Percentiles rank a stretch among this genome's conserved stretches.
These are phyloP conservation scores for Tinamus guttatus DNA, from an alignment of 2,113 vertebrate genomes.

Conservation along the genomic window DNA sequence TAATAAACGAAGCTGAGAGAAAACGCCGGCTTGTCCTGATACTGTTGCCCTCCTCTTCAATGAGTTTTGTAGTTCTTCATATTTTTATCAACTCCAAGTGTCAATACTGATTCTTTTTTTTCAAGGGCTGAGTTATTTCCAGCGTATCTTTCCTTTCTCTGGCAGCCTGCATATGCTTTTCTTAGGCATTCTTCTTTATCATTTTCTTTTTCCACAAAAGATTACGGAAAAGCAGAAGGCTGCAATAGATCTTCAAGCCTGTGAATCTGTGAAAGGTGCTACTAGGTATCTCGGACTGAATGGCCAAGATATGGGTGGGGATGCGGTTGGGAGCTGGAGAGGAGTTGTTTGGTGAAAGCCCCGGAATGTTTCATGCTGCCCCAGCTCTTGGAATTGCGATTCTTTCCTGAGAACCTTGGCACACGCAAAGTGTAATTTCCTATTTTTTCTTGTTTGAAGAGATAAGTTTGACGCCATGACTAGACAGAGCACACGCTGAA, in stretches of 20 bases:
- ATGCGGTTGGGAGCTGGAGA: neutral
- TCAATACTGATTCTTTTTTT: neutral
- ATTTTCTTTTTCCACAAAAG: neutral
- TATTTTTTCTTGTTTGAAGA: neutral
- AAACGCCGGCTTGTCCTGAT: neutral
- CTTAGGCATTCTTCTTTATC: neutral
- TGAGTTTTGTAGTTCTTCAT: neutral
- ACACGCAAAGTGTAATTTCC: neutral
- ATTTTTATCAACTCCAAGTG: neutral
- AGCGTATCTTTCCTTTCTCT: neutral
- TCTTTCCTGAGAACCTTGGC: neutral
- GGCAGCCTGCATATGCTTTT: neutral
- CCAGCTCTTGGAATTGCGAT: rapidly evolving
- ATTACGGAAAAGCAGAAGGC: conserved; percentile 36
- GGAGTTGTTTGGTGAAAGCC: neutral
- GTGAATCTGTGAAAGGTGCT: conserved; percentile 40
- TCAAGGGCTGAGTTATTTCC: neutral
- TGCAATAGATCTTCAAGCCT: conserved; percentile 38
- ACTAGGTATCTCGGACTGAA: neutral
- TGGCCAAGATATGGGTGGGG: neutral
- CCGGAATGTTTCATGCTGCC: neutral
- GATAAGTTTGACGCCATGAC: conserved; percentile 3
- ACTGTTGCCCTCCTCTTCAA: neutral
- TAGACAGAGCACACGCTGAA: neutral
- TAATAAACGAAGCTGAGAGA: neutral